phyloP scores from a whole-genome alignment of 2,888 invertebrate genomes.

The Entomobrya proxima region DNA sequence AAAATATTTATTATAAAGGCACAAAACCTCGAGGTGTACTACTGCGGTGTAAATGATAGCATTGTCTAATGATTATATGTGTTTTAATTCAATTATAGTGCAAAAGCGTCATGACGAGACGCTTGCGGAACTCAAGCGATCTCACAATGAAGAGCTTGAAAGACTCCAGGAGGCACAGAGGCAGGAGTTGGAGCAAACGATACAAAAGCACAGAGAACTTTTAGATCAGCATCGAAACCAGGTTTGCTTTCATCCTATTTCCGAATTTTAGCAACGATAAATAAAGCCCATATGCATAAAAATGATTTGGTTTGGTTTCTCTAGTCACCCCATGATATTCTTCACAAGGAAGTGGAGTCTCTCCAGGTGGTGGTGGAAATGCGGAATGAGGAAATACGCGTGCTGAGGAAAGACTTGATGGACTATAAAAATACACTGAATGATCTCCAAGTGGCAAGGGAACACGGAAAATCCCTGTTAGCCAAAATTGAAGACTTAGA shows the following conservation, averaged over 20 bases:
- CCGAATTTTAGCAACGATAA: background rate
- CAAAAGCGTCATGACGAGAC: constrained; percentile 61
- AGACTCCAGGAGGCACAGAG: constrained; percentile 53
- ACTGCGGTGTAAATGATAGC: background rate
- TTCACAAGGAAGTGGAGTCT: constrained; percentile 88
- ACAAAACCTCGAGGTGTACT: background rate
- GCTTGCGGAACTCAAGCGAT: constrained; percentile 64
- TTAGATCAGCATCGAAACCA: constrained; percentile 61
- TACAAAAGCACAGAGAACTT: constrained; percentile 56
- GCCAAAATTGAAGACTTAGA: constrained; percentile 74
- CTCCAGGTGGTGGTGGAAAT: constrained; percentile 92
- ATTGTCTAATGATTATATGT: background rate
- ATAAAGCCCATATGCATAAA: background rate
- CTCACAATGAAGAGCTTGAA: constrained; percentile 66
- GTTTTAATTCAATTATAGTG: constrained; percentile 45
- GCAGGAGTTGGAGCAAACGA: constrained; percentile 52
- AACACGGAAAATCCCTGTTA: constrained; percentile 65
- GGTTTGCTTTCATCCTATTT: constrained; percentile 15
- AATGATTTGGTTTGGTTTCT: background rate
- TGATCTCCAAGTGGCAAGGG: constrained; percentile 69
- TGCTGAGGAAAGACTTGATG: constrained; percentile 80
- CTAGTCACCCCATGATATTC: constrained; percentile 75
- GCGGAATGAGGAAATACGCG: constrained; percentile 89
- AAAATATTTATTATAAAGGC: background rate
- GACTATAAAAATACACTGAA: constrained; percentile 66